Percentiles rank a stretch among this genome's conserved stretches.
Evolutionary conservation across 2,888 invertebrate species (phyloP).

Genomic region (Brachyptera putata): DNA sequence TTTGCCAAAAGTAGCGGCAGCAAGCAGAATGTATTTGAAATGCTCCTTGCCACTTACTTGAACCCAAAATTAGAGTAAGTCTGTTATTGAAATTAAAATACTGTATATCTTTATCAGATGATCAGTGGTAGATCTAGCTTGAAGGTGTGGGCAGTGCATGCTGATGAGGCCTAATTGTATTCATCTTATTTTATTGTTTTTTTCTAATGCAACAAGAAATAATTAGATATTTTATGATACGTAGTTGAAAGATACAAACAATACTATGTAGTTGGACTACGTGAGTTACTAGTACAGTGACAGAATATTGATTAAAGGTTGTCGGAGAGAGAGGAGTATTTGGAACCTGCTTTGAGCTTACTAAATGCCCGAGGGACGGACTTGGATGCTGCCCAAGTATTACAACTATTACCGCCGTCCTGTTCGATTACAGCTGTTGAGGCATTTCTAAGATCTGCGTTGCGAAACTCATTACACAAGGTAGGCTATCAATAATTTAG

Average conservation of each 20-base stretch:
- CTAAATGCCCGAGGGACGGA: conserved; percentile 47
- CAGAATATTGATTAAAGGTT: too few species aligned
- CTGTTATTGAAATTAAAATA: too few species aligned
- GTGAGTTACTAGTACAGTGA: too few species aligned
- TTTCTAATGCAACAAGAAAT: too few species aligned
- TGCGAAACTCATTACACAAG: conserved; percentile 43
- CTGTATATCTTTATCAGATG: background rate
- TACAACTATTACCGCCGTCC: conserved; percentile 44
- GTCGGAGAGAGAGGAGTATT: conserved; percentile 40
- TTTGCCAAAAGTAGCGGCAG: conserved; percentile 29
- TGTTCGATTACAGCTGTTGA: conserved; percentile 47
- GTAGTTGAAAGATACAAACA: too few species aligned
- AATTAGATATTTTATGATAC: too few species aligned
- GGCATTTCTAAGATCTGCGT: conserved; percentile 44
- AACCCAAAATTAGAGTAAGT: conserved; percentile 30
- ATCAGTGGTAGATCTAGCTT: conserved; percentile 34
- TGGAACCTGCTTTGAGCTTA: conserved; percentile 45
- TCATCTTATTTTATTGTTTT: too few species aligned
- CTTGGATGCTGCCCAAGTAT: conserved; percentile 45
- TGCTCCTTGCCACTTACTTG: conserved; percentile 30
- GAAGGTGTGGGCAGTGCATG: too few species aligned
- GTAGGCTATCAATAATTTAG: too few species aligned
- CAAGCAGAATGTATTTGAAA: conserved; percentile 27
- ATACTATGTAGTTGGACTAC: too few species aligned
- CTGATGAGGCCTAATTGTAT: too few species aligned